Evolutionary conservation across 1,140 invertebrate genomes (phyloP), one percentile per base, ranked within the genome.

Genomic region (Anadara kagoshimensis): DNA sequence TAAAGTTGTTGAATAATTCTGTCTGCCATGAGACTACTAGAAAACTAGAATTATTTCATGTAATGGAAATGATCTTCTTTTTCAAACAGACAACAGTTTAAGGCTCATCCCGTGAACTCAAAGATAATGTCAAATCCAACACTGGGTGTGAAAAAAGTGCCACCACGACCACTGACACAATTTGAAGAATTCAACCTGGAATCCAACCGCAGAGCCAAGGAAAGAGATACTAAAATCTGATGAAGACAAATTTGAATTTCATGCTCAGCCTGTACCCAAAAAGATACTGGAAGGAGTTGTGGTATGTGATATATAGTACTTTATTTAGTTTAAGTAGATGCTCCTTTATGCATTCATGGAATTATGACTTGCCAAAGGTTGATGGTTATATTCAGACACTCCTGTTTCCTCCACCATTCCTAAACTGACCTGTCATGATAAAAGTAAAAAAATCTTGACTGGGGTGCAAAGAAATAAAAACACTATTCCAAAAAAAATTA

Each of bases 281-380:
- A 85, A 85, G 56, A 88, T 89, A 24, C 64, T 89, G 0, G 77
- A 84, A 49, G 82, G 83, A 24, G 65, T 84, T 41, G 83, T 89
- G 80, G 86, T 88, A 74, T 75, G 79, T 75, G n/a, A 16, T 45
- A 24, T 36, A 20, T 20, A 36, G 16, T 36, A 3, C 29, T 36
- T 36, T 36, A 3, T 36, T 36, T 36, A 36, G 7, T 3, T 36
- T 3, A 36, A 36, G 29, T 36, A n/a, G n/a, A n/a, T n/a, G n/a
- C n/a, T n/a, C n/a, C n/a, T n/a, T n/a, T 36, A 36, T 36, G 29
- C 29, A 36, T 36, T 36, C 7, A 36, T 36, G 29, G 7, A 36
- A 36, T 36, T n/a, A n/a, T n/a, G n/a, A n/a, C n/a, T n/a, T n/a
- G n/a, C n/a, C n/a, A n/a, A n/a, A n/a, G n/a, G n/a, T n/a, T n/a